Conservation (phyloP, 2,113 vertebrate genomes). For the Leptobrachium leishanense region DNA sequence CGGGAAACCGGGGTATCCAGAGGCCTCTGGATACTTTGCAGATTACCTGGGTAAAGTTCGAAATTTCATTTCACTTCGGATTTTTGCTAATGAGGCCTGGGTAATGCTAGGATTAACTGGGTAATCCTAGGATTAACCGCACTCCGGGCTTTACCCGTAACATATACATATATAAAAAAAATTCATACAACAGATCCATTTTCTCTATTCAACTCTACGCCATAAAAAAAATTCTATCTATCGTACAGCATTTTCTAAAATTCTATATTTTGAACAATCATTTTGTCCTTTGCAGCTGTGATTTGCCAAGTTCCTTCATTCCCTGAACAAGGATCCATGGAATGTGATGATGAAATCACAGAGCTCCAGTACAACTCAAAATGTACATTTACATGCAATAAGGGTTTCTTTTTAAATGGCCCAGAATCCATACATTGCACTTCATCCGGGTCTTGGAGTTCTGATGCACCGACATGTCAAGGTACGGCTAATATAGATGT, state of each 20-base stretch:
- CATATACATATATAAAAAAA: too few relatives aligned
- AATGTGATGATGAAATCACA: constrained; percentile 61
- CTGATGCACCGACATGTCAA: background rate
- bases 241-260: too few relatives aligned
- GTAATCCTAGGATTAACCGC: too few relatives aligned
- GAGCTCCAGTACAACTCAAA: constrained; percentile 57
- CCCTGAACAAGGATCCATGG: constrained; percentile 49
- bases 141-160: too few relatives aligned
- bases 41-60: too few relatives aligned
- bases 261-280: background rate
- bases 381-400: constrained; percentile 71
- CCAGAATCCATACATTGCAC: constrained; percentile 61
- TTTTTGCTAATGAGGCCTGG: too few relatives aligned
- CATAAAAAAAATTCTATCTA: too few relatives aligned
- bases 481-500: background rate
- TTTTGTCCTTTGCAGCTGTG: constrained; percentile 3
- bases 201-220: background rate
- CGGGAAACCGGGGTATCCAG: too few relatives aligned
- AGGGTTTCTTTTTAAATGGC: constrained; percentile 68
- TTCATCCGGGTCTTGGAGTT: constrained; percentile 54
- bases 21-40: too few relatives aligned
- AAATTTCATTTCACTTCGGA: too few relatives aligned
- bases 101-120: too few relatives aligned
- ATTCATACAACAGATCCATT: too few relatives aligned
- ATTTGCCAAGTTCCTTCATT: background rate